These are phyloP conservation scores for Rynchops niger DNA, from an alignment of 2,113 vertebrate genomes.

Conservation along the genomic window DNA sequence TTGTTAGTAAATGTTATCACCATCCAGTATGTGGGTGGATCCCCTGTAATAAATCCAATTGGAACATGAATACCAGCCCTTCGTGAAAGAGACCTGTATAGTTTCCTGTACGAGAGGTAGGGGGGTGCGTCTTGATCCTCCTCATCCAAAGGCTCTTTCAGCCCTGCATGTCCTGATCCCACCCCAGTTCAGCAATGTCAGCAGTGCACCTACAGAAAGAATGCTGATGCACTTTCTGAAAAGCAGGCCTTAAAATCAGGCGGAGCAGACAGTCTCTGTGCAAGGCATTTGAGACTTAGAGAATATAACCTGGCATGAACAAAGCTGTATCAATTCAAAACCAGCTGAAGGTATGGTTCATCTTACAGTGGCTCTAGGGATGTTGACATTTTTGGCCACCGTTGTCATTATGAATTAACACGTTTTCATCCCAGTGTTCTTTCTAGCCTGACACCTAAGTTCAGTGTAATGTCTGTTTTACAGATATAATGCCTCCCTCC, in stretches of 20 bases:
- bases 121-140: background rate
- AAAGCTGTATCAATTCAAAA: background rate
- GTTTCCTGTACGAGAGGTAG: background rate
- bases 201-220: background rate
- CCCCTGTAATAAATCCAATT: background rate
- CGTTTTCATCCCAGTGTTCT: background rate
- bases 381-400: background rate
- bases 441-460: background rate
- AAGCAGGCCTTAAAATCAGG: background rate
- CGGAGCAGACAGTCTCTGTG: background rate
- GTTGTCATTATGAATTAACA: background rate
- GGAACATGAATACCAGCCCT: background rate
- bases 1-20: background rate
- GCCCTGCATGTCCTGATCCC: background rate
- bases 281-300: background rate
- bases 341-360: background rate
- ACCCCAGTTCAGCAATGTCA: background rate
- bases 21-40: background rate
- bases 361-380: background rate
- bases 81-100: background rate
- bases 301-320: background rate
- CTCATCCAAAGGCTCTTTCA: background rate
- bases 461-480: background rate
- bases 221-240: background rate
- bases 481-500: constrained; percentile 82